Conservation (phyloP, 2,888 invertebrate species). For the Cephalotes varians region DNA sequence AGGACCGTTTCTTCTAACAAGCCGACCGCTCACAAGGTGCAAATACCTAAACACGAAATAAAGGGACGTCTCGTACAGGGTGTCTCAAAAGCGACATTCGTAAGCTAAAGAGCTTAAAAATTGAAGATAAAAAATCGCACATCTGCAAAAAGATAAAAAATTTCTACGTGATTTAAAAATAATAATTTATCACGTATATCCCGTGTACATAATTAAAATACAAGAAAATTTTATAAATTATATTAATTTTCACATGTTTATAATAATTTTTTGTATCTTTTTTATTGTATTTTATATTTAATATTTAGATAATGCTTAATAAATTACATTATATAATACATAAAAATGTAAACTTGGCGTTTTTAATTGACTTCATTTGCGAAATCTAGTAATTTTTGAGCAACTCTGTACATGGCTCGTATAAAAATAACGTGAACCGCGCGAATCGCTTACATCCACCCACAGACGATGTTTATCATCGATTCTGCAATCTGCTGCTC, state of each 20-base stretch:
- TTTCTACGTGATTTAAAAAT: background rate
- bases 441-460: constrained; percentile 27
- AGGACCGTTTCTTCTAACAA: constrained; percentile 1
- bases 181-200: background rate
- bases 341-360: background rate
- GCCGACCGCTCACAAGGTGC: constrained; percentile 11
- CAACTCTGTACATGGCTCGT: background rate
- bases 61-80: background rate
- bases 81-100: background rate
- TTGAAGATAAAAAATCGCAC: background rate
- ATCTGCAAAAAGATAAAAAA: background rate
- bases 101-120: background rate
- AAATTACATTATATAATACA: background rate
- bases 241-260: background rate
- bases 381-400: background rate
- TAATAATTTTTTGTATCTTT: constrained; percentile 1
- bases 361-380: background rate
- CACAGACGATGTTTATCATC: constrained; percentile 44
- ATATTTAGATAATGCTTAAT: background rate
- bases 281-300: background rate
- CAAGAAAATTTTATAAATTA: background rate
- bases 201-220: background rate
- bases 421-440: constrained; percentile 30
- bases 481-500: background rate
- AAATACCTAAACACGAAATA: constrained; percentile 34